Evolutionary conservation across 2,888 invertebrate genomes (phyloP).

Genomic region (Gastracanthus pulcherrimus): DNA sequence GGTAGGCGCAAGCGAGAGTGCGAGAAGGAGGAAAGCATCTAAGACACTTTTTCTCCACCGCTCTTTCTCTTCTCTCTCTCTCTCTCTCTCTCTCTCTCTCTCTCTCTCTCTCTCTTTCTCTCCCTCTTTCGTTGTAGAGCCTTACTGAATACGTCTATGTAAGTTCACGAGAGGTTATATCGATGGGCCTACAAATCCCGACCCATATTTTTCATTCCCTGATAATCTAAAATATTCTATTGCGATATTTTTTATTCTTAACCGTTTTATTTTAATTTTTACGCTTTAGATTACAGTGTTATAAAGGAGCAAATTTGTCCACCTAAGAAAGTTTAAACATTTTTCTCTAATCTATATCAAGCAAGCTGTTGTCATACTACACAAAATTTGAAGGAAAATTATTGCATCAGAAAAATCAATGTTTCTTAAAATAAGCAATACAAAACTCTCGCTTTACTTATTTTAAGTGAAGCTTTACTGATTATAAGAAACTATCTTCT

Average conservation of each 20-base stretch:
- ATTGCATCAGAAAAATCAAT: too few relatives aligned
- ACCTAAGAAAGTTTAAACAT: too few relatives aligned
- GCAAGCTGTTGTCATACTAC: too few relatives aligned
- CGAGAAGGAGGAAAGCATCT: constrained; percentile 1
- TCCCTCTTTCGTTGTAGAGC: neutral
- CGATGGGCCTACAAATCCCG: neutral
- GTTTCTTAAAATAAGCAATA: too few relatives aligned
- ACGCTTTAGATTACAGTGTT: too few relatives aligned
- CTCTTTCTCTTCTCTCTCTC: neutral
- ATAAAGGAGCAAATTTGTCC: too few relatives aligned
- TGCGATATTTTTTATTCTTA: neutral
- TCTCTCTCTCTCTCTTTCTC: neutral
- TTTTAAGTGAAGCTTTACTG: too few relatives aligned
- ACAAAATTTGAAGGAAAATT: too few relatives aligned
- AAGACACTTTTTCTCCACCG: neutral
- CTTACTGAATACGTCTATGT: neutral
- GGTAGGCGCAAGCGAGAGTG: constrained; percentile 10
- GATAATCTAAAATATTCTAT: neutral
- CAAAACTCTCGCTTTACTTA: too few relatives aligned
- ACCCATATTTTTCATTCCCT: neutral
- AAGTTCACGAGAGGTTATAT: neutral
- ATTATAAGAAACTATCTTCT: too few relatives aligned
- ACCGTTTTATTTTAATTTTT: neutral
- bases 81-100: neutral
- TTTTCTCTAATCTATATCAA: too few relatives aligned